Evolutionary conservation across 1,140 invertebrate genomes (phyloP), one percentile per base, ranked within the genome.

Genomic region (Diabrotica virgifera): DNA sequence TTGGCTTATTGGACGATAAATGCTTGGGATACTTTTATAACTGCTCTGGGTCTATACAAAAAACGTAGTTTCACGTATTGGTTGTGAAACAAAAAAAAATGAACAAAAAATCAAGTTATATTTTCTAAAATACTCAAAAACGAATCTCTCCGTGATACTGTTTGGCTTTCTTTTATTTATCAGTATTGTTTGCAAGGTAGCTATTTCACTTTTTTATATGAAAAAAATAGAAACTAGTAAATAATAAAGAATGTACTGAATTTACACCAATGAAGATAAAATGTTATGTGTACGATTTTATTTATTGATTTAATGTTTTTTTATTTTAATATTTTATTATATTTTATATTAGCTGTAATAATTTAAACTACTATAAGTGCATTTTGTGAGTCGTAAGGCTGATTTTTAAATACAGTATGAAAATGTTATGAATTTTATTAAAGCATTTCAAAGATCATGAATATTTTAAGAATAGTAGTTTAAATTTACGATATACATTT

Each of bases 351-450:
- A 24, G 24, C 24, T 24, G 24, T 24, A 24, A 24, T 24, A 24
- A 24, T 46, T 46, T 46, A n/a, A 46, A 46, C 40, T 46, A 46
- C 40, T 46, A 46, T 46, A 46, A 46, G n/a, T n/a, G 40, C n/a
- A n/a, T 46, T 46, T 46, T 24, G 24, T 24, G 24, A 46, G 8
- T 10, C 4, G n/a, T 46, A 46, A 46, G 40, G 40, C 40, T 46
- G 40, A 46, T 24, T 24, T 46, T 46, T 46, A 46, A 46, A 46
- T 46, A 46, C 24, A 24, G 1, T 24, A 24, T 24, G 24, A 24
- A 4, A 24, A 24, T 24, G 4, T 24, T 24, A 24, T 46, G 40
- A 46, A 46, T 8, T 46, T 46, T 46, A 24, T 24, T 24, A 24
- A 24, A 24, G 24, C 1, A 24, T 24, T 24, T 24, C 24, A 10